These are phyloP conservation scores for Philotrypesis tridentata DNA, from an alignment of 1,140 invertebrate species.

Conservation along the genomic window DNA sequence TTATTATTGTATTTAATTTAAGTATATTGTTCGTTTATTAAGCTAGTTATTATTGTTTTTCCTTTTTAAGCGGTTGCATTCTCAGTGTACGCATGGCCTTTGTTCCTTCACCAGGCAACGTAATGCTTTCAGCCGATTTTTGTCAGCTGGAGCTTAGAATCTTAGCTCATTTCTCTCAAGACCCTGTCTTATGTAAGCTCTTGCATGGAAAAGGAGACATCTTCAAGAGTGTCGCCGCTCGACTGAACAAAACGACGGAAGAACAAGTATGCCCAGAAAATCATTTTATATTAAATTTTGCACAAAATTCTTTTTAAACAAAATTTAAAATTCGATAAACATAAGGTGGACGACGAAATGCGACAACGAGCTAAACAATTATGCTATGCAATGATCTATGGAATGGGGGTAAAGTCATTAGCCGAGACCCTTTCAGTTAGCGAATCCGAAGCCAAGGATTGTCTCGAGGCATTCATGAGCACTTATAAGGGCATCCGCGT, in stretches of 20 bases:
- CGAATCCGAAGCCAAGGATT: conserved; percentile 85
- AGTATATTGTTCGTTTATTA: neutral
- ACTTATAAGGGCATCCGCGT: conserved; percentile 84
- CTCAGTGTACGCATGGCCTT: conserved; percentile 83
- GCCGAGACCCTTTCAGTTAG: conserved; percentile 86
- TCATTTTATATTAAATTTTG: neutral
- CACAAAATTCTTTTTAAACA: no score
- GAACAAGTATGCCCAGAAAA: conserved; percentile 72
- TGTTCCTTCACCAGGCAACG: conserved; percentile 75
- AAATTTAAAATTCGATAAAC: conserved; percentile 22
- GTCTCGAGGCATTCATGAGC: conserved; percentile 88
- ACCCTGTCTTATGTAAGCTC: conserved; percentile 81
- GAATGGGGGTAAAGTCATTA: conserved; percentile 93
- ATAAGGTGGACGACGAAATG: conserved; percentile 81
- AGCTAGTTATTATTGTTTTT: neutral
- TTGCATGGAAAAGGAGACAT: conserved; percentile 87
- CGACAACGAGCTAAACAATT: conserved; percentile 93
- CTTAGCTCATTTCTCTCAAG: conserved; percentile 91
- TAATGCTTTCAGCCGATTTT: conserved; percentile 94
- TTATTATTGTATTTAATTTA: neutral
- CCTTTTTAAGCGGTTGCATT: conserved; percentile 61
- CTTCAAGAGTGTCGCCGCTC: conserved; percentile 89
- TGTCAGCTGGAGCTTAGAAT: conserved; percentile 96
- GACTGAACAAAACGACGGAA: conserved; percentile 83
- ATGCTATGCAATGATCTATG: conserved; percentile 98